Evolutionary conservation across 1,140 invertebrate species (phyloP).

Genomic region (Zelostemma sp.): DNA sequence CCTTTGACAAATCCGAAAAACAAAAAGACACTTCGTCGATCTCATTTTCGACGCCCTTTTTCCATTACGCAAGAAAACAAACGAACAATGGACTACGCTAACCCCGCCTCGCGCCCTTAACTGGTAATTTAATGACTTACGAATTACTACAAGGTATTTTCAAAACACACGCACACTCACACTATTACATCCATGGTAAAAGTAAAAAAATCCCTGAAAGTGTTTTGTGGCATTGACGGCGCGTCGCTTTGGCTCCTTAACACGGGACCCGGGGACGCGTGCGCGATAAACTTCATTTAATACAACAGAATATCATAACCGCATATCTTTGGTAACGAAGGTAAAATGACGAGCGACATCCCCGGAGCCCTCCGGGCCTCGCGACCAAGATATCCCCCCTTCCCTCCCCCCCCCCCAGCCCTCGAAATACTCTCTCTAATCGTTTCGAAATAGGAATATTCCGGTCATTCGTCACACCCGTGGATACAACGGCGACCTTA

Average conservation of each 20-base stretch:
- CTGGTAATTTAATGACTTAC: slow-evolving; percentile 62
- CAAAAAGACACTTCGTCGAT: not conserved
- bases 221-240: slow-evolving; percentile 42
- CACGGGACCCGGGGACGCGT: slow-evolving; percentile 48
- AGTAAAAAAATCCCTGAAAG: slow-evolving; percentile 62
- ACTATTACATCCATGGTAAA: slow-evolving; percentile 64
- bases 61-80: not conserved
- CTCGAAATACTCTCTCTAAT: slow-evolving; percentile 3
- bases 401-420: too few relatives aligned
- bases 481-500: slow-evolving; percentile 43
- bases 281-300: slow-evolving; percentile 50
- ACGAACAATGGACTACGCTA: slow-evolving; percentile 4
- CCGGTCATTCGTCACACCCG: not conserved
- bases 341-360: not conserved
- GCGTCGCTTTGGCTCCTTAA: slow-evolving; percentile 4
- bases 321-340: slow-evolving; percentile 61
- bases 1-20: slow-evolving; percentile 31
- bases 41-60: not conserved
- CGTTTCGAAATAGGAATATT: slow-evolving; percentile 18
- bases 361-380: slow-evolving; percentile 1
- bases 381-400: slow-evolving; percentile 1
- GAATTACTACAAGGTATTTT: slow-evolving; percentile 61
- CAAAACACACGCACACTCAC: slow-evolving; percentile 63
- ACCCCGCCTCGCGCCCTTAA: slow-evolving; percentile 49
- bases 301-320: slow-evolving; percentile 60